These are phyloP conservation scores for Pygoscelis antarcticus DNA, from an alignment of 2,113 vertebrate species.

Conservation along the genomic window DNA sequence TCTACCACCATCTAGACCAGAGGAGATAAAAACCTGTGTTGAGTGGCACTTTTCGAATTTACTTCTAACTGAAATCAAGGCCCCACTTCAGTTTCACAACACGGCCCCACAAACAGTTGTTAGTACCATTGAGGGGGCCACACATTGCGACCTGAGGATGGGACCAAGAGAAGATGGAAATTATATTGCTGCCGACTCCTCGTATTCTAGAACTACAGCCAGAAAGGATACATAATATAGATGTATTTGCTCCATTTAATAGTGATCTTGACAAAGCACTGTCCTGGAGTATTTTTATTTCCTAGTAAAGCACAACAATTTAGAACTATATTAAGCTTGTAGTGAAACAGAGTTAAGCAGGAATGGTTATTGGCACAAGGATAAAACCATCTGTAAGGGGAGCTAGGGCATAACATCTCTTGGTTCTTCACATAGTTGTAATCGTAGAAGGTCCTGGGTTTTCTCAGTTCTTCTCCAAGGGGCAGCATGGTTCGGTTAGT, in stretches of 20 bases:
- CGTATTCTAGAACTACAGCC: not conserved
- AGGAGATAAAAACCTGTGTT: not conserved
- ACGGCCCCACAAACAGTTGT: not conserved
- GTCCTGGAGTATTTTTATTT: not conserved
- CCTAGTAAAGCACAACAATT: not conserved
- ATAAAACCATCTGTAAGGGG: not conserved
- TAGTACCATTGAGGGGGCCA: not conserved
- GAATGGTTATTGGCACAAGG: not conserved
- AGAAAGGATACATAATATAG: not conserved
- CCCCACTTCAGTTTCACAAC: not conserved
- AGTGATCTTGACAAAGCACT: not conserved
- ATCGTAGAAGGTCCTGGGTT: not conserved
- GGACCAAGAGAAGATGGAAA: not conserved
- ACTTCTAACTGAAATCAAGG: not conserved
- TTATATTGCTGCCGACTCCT: not conserved
- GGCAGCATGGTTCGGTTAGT: not conserved
- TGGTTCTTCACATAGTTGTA: constrained; percentile 17
- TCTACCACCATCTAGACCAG: not conserved
- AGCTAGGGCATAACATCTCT: not conserved
- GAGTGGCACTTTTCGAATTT: not conserved
- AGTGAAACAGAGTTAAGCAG: not conserved
- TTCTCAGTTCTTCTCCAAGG: not conserved
- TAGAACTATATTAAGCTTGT: not conserved
- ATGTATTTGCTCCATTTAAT: not conserved
- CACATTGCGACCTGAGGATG: not conserved